Base-by-base conservation (phyloP, 2,888 invertebrate species). In the Drosophila koepferae region DNA sequence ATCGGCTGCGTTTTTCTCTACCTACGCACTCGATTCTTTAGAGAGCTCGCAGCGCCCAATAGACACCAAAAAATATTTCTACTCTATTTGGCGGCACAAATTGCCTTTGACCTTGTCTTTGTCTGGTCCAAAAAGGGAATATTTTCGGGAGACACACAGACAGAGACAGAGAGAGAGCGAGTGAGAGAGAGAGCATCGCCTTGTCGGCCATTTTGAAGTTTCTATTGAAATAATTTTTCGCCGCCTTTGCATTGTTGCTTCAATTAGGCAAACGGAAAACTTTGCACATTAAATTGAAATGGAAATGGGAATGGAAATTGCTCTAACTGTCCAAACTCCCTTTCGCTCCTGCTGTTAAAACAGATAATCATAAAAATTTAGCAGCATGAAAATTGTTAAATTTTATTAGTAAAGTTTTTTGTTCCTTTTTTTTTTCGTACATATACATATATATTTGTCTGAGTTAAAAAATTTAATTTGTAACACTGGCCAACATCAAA, bases 311-410 rank as follows among this genome's bases (percentile, higher is more conserved):
- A 83, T 68, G 68, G 68, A 65, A 82, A 77, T 77, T 51, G 64
- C 68, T 77, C 63, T 59, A 76, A 76, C 65, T 63, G 55, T 51
- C 53, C 34, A 8, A 16, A 9, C 51, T 55, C 55, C 28, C 64
- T 59, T 36, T 55, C 62, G 44, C 40, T 54, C 41, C 56, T 10
- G 61, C 36, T 59, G 48, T 41, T 44, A 66, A 72, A 75, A 74
- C 65, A 86, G 87, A 87, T 85, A 85, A 85, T 74, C 87, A 75
- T 85, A 85, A 87, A 87, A 87, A 85, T 85, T 85, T 81, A 81
- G 82, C 82, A 72, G 80, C 76, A 80, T 76, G 80, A 76, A 81
- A 79, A 87, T 79, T 87, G 87, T 85, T 87, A 85, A 85, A 87
- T 85, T 85, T 85, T 85, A 85, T 85, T 85, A 76, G 67, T 58